These are phyloP conservation scores for Belonocnema kinseyi DNA, from an alignment of 1,140 invertebrate genomes.

Conservation along the genomic window DNA sequence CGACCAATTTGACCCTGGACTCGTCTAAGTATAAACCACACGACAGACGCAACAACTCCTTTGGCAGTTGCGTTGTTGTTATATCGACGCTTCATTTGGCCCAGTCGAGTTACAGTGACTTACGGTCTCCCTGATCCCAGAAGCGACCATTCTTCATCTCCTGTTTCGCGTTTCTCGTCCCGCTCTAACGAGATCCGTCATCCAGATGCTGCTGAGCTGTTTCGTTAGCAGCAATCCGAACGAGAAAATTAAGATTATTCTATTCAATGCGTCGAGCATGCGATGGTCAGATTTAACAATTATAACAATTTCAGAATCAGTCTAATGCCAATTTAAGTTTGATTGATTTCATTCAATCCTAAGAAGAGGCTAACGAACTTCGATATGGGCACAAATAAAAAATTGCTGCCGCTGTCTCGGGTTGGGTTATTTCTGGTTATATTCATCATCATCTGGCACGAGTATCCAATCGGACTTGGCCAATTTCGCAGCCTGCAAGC, in stretches of 20 bases:
- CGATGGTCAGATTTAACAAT: too few relatives aligned
- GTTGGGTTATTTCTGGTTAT: constrained; percentile 28
- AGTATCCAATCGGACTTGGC: constrained; percentile 23
- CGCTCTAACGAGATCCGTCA: constrained; percentile 18
- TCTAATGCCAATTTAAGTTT: too few relatives aligned
- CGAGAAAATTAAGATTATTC: too few relatives aligned
- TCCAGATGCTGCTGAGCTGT: constrained; percentile 29
- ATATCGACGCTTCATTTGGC: constrained; percentile 67
- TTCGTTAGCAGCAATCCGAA: constrained; percentile 7
- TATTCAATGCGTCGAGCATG: too few relatives aligned
- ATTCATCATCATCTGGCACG: constrained; percentile 31
- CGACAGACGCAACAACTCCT: constrained; percentile 56
- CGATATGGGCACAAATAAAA: constrained; percentile 18
- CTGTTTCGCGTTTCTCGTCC: constrained; percentile 19
- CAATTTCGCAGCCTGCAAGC: constrained; percentile 26
- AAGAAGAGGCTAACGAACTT: constrained; percentile 25
- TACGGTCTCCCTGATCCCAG: constrained; percentile 52
- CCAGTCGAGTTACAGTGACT: constrained; percentile 61
- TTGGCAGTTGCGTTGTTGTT: constrained; percentile 63
- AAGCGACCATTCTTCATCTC: constrained; percentile 35
- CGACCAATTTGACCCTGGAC: constrained; percentile 42
- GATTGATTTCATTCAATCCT: not conserved
- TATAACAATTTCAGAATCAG: too few relatives aligned
- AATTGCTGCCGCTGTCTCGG: constrained; percentile 10
- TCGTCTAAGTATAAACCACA: constrained; percentile 54